Base-by-base conservation (phyloP, 2,888 invertebrate species). In the Rugalucina vietnamica region DNA sequence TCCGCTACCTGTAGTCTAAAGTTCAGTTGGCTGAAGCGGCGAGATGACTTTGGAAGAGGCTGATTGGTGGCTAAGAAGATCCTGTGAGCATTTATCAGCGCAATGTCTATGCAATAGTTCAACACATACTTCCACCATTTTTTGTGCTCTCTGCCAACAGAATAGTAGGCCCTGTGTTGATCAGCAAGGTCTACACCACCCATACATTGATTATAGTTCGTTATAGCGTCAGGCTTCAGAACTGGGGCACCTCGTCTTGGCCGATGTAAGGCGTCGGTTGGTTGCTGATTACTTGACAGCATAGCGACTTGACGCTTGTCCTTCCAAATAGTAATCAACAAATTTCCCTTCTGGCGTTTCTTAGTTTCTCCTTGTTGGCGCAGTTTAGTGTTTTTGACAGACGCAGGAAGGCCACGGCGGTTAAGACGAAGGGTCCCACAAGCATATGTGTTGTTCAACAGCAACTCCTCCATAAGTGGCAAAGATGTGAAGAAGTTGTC, bases 171-270 rank as follows among this genome's bases (percentile, higher is more conserved):
- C 37, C 82, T 79, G 14, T 80, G 76, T 60, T 80, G 76, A 57
- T 86, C 86, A 8, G 86, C 79, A 29, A 79, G 80, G 69, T 86
- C 86, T 4, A 84, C 84, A 32, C 86, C 78, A 39, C 71, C 71
- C 79, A 82, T 82, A 74, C 27, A 57, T 39, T 21, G 27, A 24
- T 82, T 81, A 39, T 85, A 85, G 21, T 80, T 65, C n/a, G 74
- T 24, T 3, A 36, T 37, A 0, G 79, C 81, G 54, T 70, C 77
- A 27, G 78, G 39, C n/a, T 49, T 34, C 10, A n/a, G 39, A 14
- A 60, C 54, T 21, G 77, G 75, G 76, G 76, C 57, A 50, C 75
- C 72, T 34, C 72, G 57, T 37, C 75, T 79, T 21, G 71, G n/a
- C 54, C 27, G 21, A 18, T 72, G 39, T 27, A 43, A 29, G 12